A percentile compares a stretch with the other conserved stretches of the same genome.
Evolutionary conservation across 1,140 invertebrate genomes (phyloP).

Genomic region (Drosophila ohnishii): DNA sequence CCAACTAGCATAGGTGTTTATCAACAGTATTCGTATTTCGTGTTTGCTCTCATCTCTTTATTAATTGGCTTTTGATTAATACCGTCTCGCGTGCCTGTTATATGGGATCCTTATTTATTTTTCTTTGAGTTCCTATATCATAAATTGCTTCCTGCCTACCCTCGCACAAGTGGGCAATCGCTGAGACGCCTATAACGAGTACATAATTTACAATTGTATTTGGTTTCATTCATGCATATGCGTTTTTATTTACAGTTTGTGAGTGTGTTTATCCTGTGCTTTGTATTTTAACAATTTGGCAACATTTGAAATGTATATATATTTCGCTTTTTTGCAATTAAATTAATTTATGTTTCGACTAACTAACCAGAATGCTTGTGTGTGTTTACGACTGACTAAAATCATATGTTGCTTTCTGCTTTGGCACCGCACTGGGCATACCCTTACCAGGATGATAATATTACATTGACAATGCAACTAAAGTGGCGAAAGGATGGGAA

Average conservation of each 20-base stretch:
- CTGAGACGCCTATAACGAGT: constrained; percentile 61
- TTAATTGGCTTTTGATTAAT: constrained; percentile 46
- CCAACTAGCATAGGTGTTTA: constrained; percentile 35
- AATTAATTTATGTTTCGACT: constrained; percentile 34
- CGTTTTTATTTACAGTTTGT: constrained; percentile 24
- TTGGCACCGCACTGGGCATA: constrained; percentile 4
- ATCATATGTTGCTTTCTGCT: constrained; percentile 4
- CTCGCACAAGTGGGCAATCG: constrained; percentile 43
- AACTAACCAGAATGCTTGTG: constrained; percentile 38
- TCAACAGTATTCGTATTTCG: constrained; percentile 18
- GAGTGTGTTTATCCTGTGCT: constrained; percentile 17
- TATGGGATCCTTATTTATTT: neutral
- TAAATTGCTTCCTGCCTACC: constrained; percentile 23
- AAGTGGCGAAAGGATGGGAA: neutral
- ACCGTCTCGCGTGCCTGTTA: constrained; percentile 4
- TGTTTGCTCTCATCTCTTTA: constrained; percentile 9
- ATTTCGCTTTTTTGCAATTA: constrained; percentile 31
- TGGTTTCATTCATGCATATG: constrained; percentile 43
- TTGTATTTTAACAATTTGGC: constrained; percentile 53
- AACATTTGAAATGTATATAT: constrained; percentile 44
- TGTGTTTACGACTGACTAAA: constrained; percentile 6
- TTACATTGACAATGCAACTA: neutral
- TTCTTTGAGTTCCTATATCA: constrained; percentile 11
- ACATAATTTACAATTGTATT: constrained; percentile 73
- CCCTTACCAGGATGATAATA: constrained; percentile 6